These are phyloP conservation scores for Limnephilus auricula DNA, from an alignment of 2,888 invertebrate genomes.

Conservation along the genomic window DNA sequence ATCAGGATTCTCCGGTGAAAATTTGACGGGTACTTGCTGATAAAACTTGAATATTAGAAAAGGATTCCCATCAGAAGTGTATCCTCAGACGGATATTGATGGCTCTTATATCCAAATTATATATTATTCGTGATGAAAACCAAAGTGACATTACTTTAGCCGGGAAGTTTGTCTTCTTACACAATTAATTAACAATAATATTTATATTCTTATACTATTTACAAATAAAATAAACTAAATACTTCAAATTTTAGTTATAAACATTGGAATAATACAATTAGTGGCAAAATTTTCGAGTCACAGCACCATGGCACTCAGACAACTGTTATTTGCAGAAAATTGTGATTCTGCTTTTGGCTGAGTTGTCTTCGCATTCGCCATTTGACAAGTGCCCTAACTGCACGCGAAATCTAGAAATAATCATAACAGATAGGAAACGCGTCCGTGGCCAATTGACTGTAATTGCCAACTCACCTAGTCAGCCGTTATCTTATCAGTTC, in stretches of 20 bases:
- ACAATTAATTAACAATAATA: slow-evolving; percentile 2
- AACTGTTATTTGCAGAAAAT: neutral
- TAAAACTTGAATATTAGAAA: too few species aligned
- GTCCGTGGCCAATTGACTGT: neutral
- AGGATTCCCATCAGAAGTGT: too few species aligned
- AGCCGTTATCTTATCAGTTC: neutral
- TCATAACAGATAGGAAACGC: neutral
- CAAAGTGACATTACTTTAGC: neutral
- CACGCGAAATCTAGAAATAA: neutral
- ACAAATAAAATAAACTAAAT: neutral
- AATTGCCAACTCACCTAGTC: neutral
- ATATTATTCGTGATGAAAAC: neutral
- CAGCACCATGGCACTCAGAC: neutral
- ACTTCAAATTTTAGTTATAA: neutral
- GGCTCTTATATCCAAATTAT: too few species aligned
- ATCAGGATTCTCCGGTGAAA: too few species aligned
- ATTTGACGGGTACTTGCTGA: too few species aligned
- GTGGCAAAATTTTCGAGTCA: neutral
- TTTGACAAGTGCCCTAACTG: neutral
- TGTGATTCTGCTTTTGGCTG: neutral
- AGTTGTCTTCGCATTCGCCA: neutral
- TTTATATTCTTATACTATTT: neutral
- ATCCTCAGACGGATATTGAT: too few species aligned
- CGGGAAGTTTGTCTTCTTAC: neutral
- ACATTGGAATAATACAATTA: neutral